Conservation (phyloP, 1,140 invertebrate species). For the Heliconius melpomene region DNA sequence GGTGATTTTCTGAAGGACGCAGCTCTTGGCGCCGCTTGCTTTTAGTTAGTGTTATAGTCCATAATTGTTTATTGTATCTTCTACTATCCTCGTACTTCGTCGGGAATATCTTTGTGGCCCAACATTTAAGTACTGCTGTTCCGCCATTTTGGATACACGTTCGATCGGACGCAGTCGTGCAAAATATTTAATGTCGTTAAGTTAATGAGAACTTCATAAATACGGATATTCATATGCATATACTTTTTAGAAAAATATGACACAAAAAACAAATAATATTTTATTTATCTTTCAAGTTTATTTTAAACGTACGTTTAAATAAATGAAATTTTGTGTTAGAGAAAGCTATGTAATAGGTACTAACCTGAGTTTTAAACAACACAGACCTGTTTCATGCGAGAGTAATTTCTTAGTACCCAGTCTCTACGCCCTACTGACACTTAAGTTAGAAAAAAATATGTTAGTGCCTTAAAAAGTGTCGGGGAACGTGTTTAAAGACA, state of each 20-base stretch:
- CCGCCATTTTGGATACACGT: too few species aligned
- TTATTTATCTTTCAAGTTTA: background rate
- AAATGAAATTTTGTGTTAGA: slow-evolving; percentile 19
- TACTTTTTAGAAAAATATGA: too few species aligned
- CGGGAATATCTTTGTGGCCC: background rate
- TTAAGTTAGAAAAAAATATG: background rate
- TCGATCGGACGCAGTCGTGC: too few species aligned
- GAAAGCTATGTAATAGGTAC: slow-evolving; percentile 9
- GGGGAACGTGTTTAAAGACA: slow-evolving; percentile 7
- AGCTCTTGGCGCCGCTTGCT: slow-evolving; percentile 19
- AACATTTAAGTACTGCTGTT: background rate
- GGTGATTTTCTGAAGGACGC: slow-evolving; percentile 66
- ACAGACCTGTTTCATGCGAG: slow-evolving; percentile 53
- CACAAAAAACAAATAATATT: too few species aligned
- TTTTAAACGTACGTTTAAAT: background rate
- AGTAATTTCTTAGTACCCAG: slow-evolving; percentile 50
- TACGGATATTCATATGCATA: too few species aligned
- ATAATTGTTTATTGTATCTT: background rate
- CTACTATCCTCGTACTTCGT: background rate
- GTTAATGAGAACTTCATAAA: too few species aligned
- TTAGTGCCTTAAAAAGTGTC: background rate
- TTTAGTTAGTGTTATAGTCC: background rate
- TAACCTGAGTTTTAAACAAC: slow-evolving; percentile 37
- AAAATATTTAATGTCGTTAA: too few species aligned
- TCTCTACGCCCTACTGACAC: slow-evolving; percentile 48